Base-by-base conservation (phyloP, 2,888 invertebrate species). In the Teleiodes luculella region DNA sequence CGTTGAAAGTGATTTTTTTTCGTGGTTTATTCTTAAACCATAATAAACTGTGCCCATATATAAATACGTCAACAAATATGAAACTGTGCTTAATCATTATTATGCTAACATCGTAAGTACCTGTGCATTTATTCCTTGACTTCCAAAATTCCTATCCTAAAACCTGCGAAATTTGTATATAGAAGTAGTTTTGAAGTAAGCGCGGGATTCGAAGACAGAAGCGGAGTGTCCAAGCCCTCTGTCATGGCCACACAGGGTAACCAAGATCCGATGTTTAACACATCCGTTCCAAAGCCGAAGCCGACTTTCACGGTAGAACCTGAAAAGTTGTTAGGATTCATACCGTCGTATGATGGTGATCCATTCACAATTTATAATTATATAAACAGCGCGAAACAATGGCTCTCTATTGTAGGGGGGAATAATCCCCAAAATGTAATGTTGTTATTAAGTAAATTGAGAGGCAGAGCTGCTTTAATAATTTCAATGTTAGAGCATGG, bases 361-460 rank as follows among this genome's bases (percentile, higher is more conserved):
- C 33, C 33, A 33, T 33, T 11, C 7, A 33, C 33, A 2, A 33
- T 33, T 6, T 33, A 33, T 46, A 55, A 55, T 57, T 53, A 41
- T 55, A 24, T 57, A 45, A 57, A 53, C 33, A 50, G 46, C 20
- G 52, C 53, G 3, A 49, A 47, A n/a, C 52, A 53, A 41, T 54
- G 39, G 52, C 41, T 55, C n/a, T 3, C 30, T 33, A 10, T 33
- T 4, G 51, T 16, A 24, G 33, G 50, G 45, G 50, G 45, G 20
- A 18, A 53, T n/a, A 49, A 11, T 24, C 53, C 50, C 2, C 28
- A 53, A 49, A 56, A 53, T 30, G 45, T 56, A 10, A 56, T 53
- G 49, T 10, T 56, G 1, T 50, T 56, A 46, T 50, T 56, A 13
- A 53, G 45, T 16, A 49, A 33, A 7, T 6, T 33, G n/a, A 8